Percentiles rank a stretch among this genome's conserved stretches.
Conservation (phyloP, 2,888 invertebrate species). For the Malthinus flaveolus region DNA sequence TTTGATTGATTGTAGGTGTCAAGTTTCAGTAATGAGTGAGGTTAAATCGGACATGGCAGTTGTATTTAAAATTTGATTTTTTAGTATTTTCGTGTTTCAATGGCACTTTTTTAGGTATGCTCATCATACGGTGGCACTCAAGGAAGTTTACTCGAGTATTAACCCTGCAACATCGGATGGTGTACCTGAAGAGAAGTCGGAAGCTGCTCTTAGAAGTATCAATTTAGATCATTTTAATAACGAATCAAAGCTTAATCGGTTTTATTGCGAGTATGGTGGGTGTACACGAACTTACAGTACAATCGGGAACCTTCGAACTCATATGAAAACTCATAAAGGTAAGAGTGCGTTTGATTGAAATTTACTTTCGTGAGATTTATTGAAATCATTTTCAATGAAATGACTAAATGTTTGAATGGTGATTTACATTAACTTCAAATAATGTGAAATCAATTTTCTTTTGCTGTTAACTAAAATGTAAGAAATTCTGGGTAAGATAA, state of each 20-base stretch:
- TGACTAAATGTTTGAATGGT: too few relatives aligned
- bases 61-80: neutral
- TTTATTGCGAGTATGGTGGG: constrained; percentile 86
- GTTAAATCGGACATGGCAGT: neutral
- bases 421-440: too few relatives aligned
- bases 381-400: too few relatives aligned
- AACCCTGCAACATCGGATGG: constrained; percentile 65
- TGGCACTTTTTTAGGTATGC: constrained; percentile 62
- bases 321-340: constrained; percentile 97
- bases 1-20: neutral
- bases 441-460: too few relatives aligned
- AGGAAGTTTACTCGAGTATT: constrained; percentile 73
- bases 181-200: constrained; percentile 68
- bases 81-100: neutral
- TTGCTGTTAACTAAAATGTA: too few relatives aligned
- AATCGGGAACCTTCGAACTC: constrained; percentile 90
- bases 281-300: constrained; percentile 91
- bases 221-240: constrained; percentile 62
- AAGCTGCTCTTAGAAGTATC: constrained; percentile 71
- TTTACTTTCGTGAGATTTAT: too few relatives aligned
- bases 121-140: constrained; percentile 68
- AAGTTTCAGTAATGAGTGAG: constrained; percentile 1
- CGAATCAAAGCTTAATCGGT: constrained; percentile 66
- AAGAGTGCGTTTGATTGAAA: constrained; percentile 34
- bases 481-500: too few relatives aligned